Conservation (phyloP, 2,888 invertebrate genomes). For the Byasa hedistus region DNA sequence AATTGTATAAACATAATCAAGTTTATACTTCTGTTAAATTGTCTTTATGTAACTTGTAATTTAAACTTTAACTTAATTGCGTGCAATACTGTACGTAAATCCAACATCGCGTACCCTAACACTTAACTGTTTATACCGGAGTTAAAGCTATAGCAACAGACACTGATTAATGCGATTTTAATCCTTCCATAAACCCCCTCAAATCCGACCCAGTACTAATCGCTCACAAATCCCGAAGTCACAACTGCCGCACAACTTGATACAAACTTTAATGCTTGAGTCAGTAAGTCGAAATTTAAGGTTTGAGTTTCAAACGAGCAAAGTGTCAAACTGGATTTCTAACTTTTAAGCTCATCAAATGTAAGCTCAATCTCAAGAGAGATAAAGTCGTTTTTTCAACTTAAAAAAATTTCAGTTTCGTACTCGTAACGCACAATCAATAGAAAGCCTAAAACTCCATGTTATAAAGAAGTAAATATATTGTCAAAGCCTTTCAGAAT, state of each 20-base stretch:
- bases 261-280: slow-evolving; percentile 48
- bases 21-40: no score
- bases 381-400: slow-evolving; percentile 61
- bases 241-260: slow-evolving; percentile 50
- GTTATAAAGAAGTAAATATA: slow-evolving; percentile 46
- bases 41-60: no score
- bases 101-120: slow-evolving; percentile 72
- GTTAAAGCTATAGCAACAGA: slow-evolving; percentile 76
- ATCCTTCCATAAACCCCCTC: slow-evolving; percentile 82
- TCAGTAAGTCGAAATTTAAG: slow-evolving; percentile 44
- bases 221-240: slow-evolving; percentile 77
- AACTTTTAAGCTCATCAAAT: slow-evolving; percentile 67
- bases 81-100: slow-evolving; percentile 55
- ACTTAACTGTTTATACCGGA: slow-evolving; percentile 79
- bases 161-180: slow-evolving; percentile 86
- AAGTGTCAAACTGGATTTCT: slow-evolving; percentile 55
- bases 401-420: slow-evolving; percentile 43
- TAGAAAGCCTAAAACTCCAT: slow-evolving; percentile 40
- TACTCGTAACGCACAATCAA: slow-evolving; percentile 34
- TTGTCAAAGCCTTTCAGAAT: slow-evolving; percentile 49
- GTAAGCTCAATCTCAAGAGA: slow-evolving; percentile 68
- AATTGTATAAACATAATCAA: no score
- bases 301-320: slow-evolving; percentile 36
- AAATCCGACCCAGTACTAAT: slow-evolving; percentile 79
- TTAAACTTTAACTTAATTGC: slow-evolving; percentile 20